Percentiles rank a stretch among this genome's conserved stretches.
Conservation (phyloP, 2,888 invertebrate genomes). For the Lagria hirta region DNA sequence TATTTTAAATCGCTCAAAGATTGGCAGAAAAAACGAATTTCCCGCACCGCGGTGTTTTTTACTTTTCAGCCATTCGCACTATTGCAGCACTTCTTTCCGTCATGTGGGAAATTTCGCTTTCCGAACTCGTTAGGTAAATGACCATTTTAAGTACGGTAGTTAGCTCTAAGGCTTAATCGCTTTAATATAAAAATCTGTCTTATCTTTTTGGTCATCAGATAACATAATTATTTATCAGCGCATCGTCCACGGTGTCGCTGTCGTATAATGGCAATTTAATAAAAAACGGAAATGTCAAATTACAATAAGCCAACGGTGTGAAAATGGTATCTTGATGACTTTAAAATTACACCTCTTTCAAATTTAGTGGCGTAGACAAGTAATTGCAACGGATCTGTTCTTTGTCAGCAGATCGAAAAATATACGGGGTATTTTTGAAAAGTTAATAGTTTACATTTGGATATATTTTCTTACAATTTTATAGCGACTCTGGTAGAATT, state of each 20-base stretch:
- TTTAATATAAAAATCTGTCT: too few relatives aligned
- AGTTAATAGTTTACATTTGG: not conserved
- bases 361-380: constrained; percentile 23
- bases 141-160: too few relatives aligned
- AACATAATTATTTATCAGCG: constrained; percentile 15
- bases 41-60: too few relatives aligned
- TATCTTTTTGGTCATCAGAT: constrained; percentile 9
- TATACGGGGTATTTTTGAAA: constrained; percentile 7
- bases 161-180: too few relatives aligned
- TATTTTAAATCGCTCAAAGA: too few relatives aligned
- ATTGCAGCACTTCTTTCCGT: too few relatives aligned
- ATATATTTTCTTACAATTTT: not conserved
- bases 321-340: constrained; percentile 53
- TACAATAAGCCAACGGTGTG: constrained; percentile 52
- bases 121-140: too few relatives aligned
- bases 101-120: too few relatives aligned
- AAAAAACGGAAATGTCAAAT: constrained; percentile 54
- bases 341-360: constrained; percentile 48
- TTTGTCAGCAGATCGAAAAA: constrained; percentile 23
- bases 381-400: constrained; percentile 27
- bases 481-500: constrained; percentile 3
- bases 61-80: too few relatives aligned
- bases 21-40: too few relatives aligned
- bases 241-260: constrained; percentile 31
- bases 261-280: constrained; percentile 50